A percentile compares a stretch with the other conserved stretches of the same genome.
Evolutionary conservation across 2,888 invertebrate species (phyloP).

Genomic region (Nymphalis polychloros): DNA sequence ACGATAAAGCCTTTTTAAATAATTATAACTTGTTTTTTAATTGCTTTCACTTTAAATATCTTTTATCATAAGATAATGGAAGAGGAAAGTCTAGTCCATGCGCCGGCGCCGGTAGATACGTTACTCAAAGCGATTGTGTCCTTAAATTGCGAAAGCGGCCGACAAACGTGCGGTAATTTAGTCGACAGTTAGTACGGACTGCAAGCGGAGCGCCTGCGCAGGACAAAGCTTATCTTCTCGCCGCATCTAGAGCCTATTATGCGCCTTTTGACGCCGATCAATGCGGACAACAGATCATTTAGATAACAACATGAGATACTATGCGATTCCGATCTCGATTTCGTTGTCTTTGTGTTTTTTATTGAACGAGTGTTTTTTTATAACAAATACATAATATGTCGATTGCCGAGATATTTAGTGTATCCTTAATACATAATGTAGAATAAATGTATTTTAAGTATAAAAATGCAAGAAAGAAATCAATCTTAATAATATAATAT

Average conservation of each 20-base stretch:
- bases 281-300: conserved; percentile 62
- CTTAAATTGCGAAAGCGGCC: conserved; percentile 76
- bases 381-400: background rate
- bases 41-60: conserved; percentile 35
- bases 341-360: conserved; percentile 30
- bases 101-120: conserved; percentile 60
- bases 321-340: conserved; percentile 36
- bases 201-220: conserved; percentile 49
- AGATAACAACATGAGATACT: conserved; percentile 53
- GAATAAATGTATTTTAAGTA: too few relatives aligned
- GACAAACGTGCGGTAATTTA: conserved; percentile 77
- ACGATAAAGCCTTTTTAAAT: background rate
- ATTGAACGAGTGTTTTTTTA: background rate
- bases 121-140: conserved; percentile 56
- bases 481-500: conserved; percentile 13
- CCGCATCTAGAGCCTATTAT: conserved; percentile 76
- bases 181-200: conserved; percentile 69
- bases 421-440: too few relatives aligned
- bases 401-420: background rate
- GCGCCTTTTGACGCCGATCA: conserved; percentile 68
- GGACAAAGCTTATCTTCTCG: conserved; percentile 69
- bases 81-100: conserved; percentile 31
- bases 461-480: background rate
- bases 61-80: conserved; percentile 32
- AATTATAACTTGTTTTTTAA: background rate